Percentiles rank a stretch among this genome's conserved stretches.
Conservation (phyloP, 2,888 invertebrate genomes). For the Druceiella hillmani region DNA sequence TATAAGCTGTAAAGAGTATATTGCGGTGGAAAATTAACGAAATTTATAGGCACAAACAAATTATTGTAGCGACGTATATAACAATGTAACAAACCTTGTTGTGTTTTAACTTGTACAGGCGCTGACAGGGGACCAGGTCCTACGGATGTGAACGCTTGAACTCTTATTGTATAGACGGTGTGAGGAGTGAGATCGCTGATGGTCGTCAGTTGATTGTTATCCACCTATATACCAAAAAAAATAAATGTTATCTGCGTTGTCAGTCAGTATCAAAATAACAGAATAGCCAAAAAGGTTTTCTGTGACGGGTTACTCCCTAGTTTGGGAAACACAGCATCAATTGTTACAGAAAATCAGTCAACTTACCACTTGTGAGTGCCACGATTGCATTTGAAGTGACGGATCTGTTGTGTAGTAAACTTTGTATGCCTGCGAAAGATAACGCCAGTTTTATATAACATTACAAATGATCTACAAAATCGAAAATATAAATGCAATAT, state of each 20-base stretch:
- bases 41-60: no score
- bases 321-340: no score
- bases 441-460: no score
- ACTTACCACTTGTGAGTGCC: slow-evolving; percentile 82
- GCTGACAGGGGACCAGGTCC: slow-evolving; percentile 93
- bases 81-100: slow-evolving; percentile 89
- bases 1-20: no score
- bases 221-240: slow-evolving; percentile 45
- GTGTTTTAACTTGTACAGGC: slow-evolving; percentile 97
- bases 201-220: slow-evolving; percentile 88
- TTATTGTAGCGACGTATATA: no score
- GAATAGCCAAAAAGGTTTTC: no score
- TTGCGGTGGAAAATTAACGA: no score
- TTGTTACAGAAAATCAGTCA: no score
- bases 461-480: slow-evolving; percentile 8
- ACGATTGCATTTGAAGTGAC: slow-evolving; percentile 78
- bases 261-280: no score
- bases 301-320: no score
- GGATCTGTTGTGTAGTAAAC: slow-evolving; percentile 93
- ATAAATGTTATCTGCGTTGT: no score
- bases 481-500: no score
- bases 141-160: slow-evolving; percentile 89
- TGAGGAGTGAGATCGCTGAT: slow-evolving; percentile 88
- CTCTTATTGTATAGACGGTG: slow-evolving; percentile 90
- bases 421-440: slow-evolving; percentile 79